Evolutionary conservation across 2,797 vertebrate species (phyloP).

Genomic region (Ctenochaetus hawaiiensis): DNA sequence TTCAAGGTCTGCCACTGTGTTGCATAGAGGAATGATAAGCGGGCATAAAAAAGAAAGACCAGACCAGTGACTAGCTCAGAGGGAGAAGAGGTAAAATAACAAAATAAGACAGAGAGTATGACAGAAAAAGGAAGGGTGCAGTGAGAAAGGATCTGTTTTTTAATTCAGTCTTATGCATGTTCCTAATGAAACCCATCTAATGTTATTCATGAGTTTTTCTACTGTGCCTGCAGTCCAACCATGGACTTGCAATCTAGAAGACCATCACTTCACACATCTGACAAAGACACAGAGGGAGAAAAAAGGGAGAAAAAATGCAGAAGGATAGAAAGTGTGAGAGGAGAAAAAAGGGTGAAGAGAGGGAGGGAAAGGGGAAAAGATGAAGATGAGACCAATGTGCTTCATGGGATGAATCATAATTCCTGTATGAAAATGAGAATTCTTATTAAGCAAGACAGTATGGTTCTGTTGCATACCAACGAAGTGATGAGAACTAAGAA

Average conservation of each 20-base stretch:
- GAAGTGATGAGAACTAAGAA: neutral
- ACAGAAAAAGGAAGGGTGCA: slow-evolving; percentile 22
- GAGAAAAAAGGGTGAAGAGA: slow-evolving; percentile 13
- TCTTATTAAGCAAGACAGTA: slow-evolving; percentile 23
- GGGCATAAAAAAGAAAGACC: neutral
- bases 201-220: slow-evolving; percentile 79
- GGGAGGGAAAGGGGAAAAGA: neutral
- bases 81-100: neutral
- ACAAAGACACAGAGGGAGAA: slow-evolving; percentile 31
- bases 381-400: slow-evolving; percentile 36
- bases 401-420: slow-evolving; percentile 25
- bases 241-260: slow-evolving; percentile 59
- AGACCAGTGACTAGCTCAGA: neutral
- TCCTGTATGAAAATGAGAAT: slow-evolving; percentile 27
- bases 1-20: too few relatives aligned
- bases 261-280: slow-evolving; percentile 57
- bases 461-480: slow-evolving; percentile 20
- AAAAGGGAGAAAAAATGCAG: slow-evolving; percentile 16
- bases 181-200: slow-evolving; percentile 74
- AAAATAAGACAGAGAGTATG: slow-evolving; percentile 9
- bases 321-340: slow-evolving; percentile 2
- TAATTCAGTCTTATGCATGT: slow-evolving; percentile 52
- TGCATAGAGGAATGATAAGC: too few relatives aligned
- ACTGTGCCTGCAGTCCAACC: slow-evolving; percentile 55
- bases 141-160: slow-evolving; percentile 18